A percentile compares a stretch with the other conserved stretches of the same genome.
phyloP scores from a whole-genome alignment of 2,797 vertebrate genomes.

The Sebastiscus albofasciatus region DNA sequence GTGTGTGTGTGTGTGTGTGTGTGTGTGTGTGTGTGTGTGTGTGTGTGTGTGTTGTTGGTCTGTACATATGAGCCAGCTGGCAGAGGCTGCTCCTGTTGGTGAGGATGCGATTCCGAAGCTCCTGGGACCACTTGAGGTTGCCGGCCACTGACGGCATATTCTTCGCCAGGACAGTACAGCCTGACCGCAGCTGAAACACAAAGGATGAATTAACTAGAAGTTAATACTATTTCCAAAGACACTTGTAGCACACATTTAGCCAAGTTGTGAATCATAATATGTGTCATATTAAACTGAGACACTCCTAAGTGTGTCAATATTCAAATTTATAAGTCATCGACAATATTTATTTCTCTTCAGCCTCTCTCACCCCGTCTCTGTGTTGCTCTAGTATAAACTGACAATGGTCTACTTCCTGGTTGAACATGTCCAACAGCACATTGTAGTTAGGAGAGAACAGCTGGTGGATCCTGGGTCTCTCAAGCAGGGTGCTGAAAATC shows the following conservation, averaged over 20 bases:
- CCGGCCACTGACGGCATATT: conserved; percentile 82
- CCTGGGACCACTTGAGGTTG: conserved; percentile 84
- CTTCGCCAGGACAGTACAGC: conserved; percentile 76
- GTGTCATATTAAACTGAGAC: not conserved
- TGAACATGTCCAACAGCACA: conserved; percentile 80
- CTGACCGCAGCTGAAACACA: conserved; percentile 76
- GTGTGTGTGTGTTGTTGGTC: conserved; percentile 1
- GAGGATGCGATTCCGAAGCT: conserved; percentile 80
- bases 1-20: not conserved
- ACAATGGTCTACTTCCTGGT: conserved; percentile 80
- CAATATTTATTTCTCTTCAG: not conserved
- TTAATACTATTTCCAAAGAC: not conserved
- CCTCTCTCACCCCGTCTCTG: conserved; percentile 73
- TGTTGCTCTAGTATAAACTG: conserved; percentile 81
- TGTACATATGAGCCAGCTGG: conserved; percentile 77
- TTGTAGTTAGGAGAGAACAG: conserved; percentile 81
- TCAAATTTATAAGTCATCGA: not conserved
- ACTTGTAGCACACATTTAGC: not conserved
- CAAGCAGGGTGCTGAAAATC: conserved; percentile 81
- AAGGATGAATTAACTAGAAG: not conserved
- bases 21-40: not conserved
- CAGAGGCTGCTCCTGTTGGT: conserved; percentile 77
- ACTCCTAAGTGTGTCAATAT: not conserved
- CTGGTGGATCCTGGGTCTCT: conserved; percentile 78
- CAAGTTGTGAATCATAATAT: not conserved